Base-by-base conservation (phyloP, 2,113 vertebrate genomes). In the Hydrolagus affinis region DNA sequence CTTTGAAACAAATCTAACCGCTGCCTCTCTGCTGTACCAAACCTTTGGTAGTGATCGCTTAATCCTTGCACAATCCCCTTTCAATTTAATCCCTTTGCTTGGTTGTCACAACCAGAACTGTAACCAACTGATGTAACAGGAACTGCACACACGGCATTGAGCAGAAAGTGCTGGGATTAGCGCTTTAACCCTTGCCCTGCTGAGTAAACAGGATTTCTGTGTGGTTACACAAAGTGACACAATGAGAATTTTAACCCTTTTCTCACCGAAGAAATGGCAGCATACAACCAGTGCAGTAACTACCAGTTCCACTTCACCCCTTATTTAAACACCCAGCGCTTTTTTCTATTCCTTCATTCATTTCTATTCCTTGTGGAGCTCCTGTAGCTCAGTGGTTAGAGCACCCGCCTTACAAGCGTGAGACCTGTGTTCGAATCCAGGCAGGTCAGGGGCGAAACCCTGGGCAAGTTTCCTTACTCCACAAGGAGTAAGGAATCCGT, bases 211-310 rank as follows among this genome's bases (percentile, higher is more conserved):
- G 11, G 28, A 80, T 12, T 80, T 25, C n/a, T 56, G 64, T 64
- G 23, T 60, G 14, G 21, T 80, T 25, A 80, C 76, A 80, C 76
- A 80, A n/a, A 80, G 28, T 80, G 59, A 6, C 28, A 25, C 57
- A 80, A 62, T 80, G 12, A 80, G 76, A 60, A 80, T 57, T 64
- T 64, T 80, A 80, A 64, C 76, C 76, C 76, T 28, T 64, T n/a
- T 8, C 30, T 15, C 28, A 8, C 25, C 64, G 77, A 80, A 80
- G 15, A 80, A 80, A 30, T 80, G 25, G 8, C 25, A 62, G 77
- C 44, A 80, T 15, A 9, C 14, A 23, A 6, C 23, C 12, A 56
- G 25, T 64, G 12, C 15, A 17, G 32, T 21, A 17, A 15, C 21
- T 83, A 17, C 30, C 23, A 32, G 12, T 66, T 83, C 15, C 25